phyloP scores from a whole-genome alignment of 2,113 vertebrate genomes.

The Stigmatopora argus region DNA sequence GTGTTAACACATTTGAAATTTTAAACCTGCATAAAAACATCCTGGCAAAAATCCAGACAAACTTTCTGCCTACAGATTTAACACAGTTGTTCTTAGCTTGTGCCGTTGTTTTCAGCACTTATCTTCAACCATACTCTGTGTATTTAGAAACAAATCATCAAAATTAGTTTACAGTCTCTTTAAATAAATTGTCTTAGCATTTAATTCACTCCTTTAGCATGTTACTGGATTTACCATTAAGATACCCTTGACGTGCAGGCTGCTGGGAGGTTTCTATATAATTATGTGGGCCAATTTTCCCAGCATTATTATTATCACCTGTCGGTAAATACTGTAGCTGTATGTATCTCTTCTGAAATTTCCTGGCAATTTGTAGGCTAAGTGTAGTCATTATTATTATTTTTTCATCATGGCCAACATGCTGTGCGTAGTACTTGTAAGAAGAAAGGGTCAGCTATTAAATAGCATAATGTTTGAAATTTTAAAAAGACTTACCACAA shows the following conservation, averaged over 20 bases:
- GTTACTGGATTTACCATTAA: slow-evolving; percentile 36
- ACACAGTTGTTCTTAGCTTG: too few relatives aligned
- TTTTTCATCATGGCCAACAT: slow-evolving; percentile 53
- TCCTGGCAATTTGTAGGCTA: slow-evolving; percentile 62
- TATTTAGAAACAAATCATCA: too few relatives aligned
- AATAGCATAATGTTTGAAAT: slow-evolving; percentile 28
- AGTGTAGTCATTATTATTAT: slow-evolving; percentile 63
- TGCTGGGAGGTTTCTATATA: slow-evolving; percentile 56
- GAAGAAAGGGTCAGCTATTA: slow-evolving; percentile 5
- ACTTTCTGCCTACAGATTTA: too few relatives aligned
- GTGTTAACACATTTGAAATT: too few relatives aligned
- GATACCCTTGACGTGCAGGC: slow-evolving; percentile 39
- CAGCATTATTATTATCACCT: slow-evolving; percentile 49
- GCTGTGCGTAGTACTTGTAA: slow-evolving; percentile 35
- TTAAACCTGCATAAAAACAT: too few relatives aligned
- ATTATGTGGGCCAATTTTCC: slow-evolving; percentile 61
- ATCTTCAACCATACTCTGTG: too few relatives aligned
- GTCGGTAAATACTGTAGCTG: slow-evolving; percentile 51
- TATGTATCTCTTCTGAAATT: slow-evolving; percentile 61
- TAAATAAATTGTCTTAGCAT: slow-evolving; percentile 22
- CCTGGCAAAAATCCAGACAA: too few relatives aligned
- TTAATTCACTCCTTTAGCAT: slow-evolving; percentile 18
- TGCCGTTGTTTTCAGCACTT: too few relatives aligned
- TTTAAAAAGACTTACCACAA: slow-evolving; percentile 34
- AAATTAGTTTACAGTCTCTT: background rate